These are phyloP conservation scores for Drosophila borealis DNA, from an alignment of 2,888 invertebrate genomes.

Conservation along the genomic window DNA sequence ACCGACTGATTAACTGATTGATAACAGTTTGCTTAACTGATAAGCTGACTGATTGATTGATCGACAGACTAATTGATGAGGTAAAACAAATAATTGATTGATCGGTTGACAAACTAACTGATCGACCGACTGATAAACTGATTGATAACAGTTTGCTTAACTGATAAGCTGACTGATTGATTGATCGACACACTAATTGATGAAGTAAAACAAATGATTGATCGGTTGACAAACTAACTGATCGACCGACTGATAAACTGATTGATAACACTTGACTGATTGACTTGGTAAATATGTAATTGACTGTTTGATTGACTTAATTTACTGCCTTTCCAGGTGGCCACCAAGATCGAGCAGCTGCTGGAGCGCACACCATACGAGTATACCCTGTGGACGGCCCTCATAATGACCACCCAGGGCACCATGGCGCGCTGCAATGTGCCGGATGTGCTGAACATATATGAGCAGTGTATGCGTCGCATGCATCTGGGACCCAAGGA, in stretches of 20 bases:
- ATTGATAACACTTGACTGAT: neutral
- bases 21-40: no score
- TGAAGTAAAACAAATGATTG: neutral
- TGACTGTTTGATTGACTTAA: neutral
- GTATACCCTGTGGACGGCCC: slow-evolving; percentile 82
- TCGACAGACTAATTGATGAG: neutral
- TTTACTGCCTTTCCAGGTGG: slow-evolving; percentile 83
- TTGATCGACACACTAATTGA: no score
- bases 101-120: neutral
- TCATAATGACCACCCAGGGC: slow-evolving; percentile 83
- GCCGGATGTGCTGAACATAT: slow-evolving; percentile 87
- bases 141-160: neutral
- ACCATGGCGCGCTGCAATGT: slow-evolving; percentile 88
- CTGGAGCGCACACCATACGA: slow-evolving; percentile 78
- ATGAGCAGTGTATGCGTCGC: slow-evolving; percentile 85
- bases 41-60: neutral
- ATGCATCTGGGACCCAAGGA: slow-evolving; percentile 75
- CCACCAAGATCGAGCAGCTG: slow-evolving; percentile 80
- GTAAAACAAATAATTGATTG: neutral
- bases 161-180: neutral
- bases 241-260: neutral
- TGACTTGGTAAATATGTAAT: no score
- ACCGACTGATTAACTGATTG: neutral
- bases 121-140: no score
- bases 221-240: neutral